phyloP scores from a whole-genome alignment of 2,113 vertebrate species.

The Pelvicachromis taeniatus region DNA sequence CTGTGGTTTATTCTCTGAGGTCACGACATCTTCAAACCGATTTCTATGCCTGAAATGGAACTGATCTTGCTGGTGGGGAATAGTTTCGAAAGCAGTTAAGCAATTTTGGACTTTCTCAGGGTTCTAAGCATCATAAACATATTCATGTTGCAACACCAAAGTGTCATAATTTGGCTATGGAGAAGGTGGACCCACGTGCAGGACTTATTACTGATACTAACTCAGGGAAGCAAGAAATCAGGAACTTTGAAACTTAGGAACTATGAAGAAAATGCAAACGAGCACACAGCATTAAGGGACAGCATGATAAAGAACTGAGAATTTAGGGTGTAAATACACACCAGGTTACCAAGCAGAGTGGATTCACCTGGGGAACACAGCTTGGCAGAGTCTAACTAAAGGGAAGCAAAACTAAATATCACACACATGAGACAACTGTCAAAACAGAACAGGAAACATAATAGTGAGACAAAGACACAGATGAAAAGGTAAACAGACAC shows the following conservation, averaged over 20 bases:
- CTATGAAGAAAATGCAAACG: neutral
- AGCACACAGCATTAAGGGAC: neutral
- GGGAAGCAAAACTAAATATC: neutral
- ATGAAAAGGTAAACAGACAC: neutral
- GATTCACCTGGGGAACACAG: neutral
- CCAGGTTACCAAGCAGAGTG: neutral
- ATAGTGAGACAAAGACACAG: neutral
- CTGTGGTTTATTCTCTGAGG: neutral
- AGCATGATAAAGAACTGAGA: neutral
- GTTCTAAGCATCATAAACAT: neutral
- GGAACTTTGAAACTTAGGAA: neutral
- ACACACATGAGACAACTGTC: neutral
- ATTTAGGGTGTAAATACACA: neutral
- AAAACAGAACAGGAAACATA: neutral
- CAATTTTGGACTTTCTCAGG: neutral
- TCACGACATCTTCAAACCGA: neutral
- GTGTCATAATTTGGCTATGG: neutral
- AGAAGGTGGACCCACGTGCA: neutral
- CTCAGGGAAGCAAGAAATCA: neutral
- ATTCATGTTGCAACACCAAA: neutral
- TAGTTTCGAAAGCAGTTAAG: neutral
- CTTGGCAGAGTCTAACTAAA: neutral
- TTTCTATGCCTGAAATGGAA: neutral
- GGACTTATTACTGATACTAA: neutral
- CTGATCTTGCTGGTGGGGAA: neutral